Percentiles rank a stretch among this genome's conserved stretches.
Evolutionary conservation across 2,113 vertebrate species (phyloP).

Genomic region (Tenebrosternarchus preto): DNA sequence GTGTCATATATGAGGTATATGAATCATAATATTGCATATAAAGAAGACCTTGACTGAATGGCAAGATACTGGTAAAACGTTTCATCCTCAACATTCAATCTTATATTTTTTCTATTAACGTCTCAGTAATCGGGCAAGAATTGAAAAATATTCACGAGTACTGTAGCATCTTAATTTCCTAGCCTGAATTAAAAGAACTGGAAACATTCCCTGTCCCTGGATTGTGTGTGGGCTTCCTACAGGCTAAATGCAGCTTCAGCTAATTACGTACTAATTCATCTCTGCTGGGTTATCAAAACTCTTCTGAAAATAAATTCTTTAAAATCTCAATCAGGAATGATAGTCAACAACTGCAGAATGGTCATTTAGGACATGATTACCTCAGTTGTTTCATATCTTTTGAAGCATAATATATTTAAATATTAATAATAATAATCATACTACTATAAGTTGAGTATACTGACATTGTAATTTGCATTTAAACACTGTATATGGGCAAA

Average conservation of each 20-base stretch:
- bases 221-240: not conserved
- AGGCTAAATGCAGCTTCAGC: not conserved
- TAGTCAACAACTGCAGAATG: not conserved
- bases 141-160: constrained; percentile 1
- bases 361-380: not conserved
- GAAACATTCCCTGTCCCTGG: not conserved
- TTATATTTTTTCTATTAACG: constrained; percentile 50
- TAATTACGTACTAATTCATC: not conserved
- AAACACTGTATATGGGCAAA: not conserved
- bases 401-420: not conserved
- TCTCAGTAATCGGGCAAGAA: constrained; percentile 1
- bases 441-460: not conserved
- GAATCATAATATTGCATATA: constrained; percentile 56
- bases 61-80: constrained; percentile 33
- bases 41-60: constrained; percentile 36
- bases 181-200: not conserved
- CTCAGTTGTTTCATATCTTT: not conserved
- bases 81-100: constrained; percentile 37
- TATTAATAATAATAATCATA: not conserved
- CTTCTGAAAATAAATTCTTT: not conserved
- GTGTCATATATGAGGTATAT: constrained; percentile 56
- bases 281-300: not conserved
- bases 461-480: not conserved
- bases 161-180: not conserved
- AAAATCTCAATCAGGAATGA: not conserved